phyloP scores from a whole-genome alignment of 2,888 invertebrate species.

The Pheosia gnoma region DNA sequence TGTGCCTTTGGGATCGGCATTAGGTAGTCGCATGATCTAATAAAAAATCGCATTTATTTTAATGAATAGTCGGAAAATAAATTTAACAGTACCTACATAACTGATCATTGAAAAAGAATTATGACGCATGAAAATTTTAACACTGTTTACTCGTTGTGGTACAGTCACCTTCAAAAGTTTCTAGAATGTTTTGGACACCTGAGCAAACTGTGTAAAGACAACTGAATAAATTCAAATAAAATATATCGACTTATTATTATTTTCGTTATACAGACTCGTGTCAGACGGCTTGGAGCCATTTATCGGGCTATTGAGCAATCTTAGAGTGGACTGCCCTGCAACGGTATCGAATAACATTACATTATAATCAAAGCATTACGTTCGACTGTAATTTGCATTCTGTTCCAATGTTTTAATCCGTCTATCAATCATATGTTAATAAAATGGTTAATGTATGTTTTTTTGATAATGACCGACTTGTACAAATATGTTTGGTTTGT shows the following conservation, averaged over 20 bases:
- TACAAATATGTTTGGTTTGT: background rate
- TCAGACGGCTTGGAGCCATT: constrained; percentile 56
- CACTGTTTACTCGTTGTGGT: constrained; percentile 12
- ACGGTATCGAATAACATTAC: constrained; percentile 36
- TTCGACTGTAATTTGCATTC: constrained; percentile 39
- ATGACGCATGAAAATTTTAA: constrained; percentile 13
- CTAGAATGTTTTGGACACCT: constrained; percentile 21
- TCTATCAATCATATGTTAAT: constrained; percentile 44
- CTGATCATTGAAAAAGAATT: too few species aligned
- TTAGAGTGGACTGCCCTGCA: constrained; percentile 31
- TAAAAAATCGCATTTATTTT: too few species aligned
- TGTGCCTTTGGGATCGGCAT: too few species aligned
- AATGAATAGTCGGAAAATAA: too few species aligned
- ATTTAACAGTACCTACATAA: too few species aligned
- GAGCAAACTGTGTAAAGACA: constrained; percentile 21
- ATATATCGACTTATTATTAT: constrained; percentile 18
- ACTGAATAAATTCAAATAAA: constrained; percentile 19
- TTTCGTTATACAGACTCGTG: constrained; percentile 29
- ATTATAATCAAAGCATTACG: constrained; percentile 37
- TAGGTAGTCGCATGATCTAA: too few species aligned
- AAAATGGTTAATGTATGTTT: constrained; percentile 23
- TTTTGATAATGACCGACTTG: background rate
- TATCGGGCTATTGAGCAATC: constrained; percentile 25
- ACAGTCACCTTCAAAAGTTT: constrained; percentile 24
- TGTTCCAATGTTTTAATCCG: constrained; percentile 36